Percentiles rank a stretch among this genome's conserved stretches.
Conservation (phyloP, 2,797 vertebrate species). For the Apodemus agrarius region DNA sequence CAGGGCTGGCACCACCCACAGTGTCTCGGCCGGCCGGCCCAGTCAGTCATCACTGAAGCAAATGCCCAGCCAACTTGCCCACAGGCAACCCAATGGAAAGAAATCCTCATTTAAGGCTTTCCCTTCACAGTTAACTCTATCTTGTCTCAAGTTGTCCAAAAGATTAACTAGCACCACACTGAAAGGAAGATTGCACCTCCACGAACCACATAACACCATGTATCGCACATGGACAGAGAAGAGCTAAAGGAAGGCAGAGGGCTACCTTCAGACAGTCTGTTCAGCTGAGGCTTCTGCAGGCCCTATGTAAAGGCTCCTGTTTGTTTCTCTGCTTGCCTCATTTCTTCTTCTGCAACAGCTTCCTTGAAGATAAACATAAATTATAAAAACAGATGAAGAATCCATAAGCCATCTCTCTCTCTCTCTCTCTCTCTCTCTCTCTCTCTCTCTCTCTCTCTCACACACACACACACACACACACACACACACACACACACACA, state of each 20-base stretch:
- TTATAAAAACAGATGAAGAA: conserved; percentile 2
- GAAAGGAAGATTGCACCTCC: neutral
- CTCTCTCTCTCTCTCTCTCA: too few relatives aligned
- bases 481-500: too few relatives aligned
- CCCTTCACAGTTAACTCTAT: neutral
- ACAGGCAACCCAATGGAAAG: neutral
- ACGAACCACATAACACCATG: neutral
- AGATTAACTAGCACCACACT: neutral
- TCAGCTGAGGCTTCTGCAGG: neutral
- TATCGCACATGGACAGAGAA: neutral
- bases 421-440: too few relatives aligned
- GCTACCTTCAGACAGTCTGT: conserved; percentile 48
- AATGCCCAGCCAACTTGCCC: neutral
- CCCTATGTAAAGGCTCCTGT: accelerated
- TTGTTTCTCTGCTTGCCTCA: neutral
- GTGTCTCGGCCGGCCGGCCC: neutral
- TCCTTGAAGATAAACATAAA: conserved; percentile 48
- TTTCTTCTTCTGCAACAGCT: neutral
- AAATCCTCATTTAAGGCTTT: neutral
- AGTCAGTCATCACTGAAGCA: neutral
- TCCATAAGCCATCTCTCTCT: neutral
- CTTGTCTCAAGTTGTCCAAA: neutral
- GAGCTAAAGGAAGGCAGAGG: neutral
- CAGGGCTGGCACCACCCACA: neutral
- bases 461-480: neutral